Percentiles rank a stretch among this genome's conserved stretches.
phyloP scores from a whole-genome alignment of 2,888 invertebrate genomes.

The Lepas anatifera region DNA sequence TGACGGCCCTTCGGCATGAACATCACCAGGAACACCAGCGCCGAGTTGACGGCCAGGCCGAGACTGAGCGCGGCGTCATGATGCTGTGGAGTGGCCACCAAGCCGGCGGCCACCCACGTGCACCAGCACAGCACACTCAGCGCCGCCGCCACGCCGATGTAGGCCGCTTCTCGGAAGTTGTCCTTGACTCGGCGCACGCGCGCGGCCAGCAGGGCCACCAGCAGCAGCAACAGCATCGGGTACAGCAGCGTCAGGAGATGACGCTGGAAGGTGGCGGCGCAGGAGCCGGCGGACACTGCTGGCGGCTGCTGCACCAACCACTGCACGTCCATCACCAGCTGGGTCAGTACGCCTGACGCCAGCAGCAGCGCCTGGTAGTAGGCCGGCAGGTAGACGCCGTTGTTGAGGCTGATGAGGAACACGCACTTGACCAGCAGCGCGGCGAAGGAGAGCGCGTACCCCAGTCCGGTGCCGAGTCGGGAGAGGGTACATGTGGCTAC shows the following conservation, averaged over 20 bases:
- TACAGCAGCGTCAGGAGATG: constrained; percentile 64
- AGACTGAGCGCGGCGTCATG: constrained; percentile 55
- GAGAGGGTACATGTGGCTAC: constrained; percentile 67
- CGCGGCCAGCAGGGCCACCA: constrained; percentile 32
- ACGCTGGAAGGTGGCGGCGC: constrained; percentile 33
- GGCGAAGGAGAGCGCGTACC: constrained; percentile 71
- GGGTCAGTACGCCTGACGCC: constrained; percentile 80
- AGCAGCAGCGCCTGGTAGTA: constrained; percentile 77
- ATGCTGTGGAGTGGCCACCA: constrained; percentile 29
- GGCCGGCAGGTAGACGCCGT: constrained; percentile 81
- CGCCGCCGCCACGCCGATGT: constrained; percentile 77
- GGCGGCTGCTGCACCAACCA: constrained; percentile 29
- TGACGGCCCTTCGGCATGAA: constrained; percentile 81
- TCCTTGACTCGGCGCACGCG: constrained; percentile 74
- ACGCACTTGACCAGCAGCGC: constrained; percentile 87
- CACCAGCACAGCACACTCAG: constrained; percentile 77
- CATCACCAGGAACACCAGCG: constrained; percentile 80
- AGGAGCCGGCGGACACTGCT: constrained; percentile 54
- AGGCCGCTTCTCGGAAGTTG: constrained; percentile 85
- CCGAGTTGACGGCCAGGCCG: constrained; percentile 71
- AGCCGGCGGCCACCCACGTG: constrained; percentile 70
- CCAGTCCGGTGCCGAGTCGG: constrained; percentile 67
- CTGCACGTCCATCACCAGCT: constrained; percentile 39
- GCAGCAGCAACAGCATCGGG: constrained; percentile 43
- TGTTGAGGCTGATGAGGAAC: constrained; percentile 79